Base-by-base conservation (phyloP, 2,888 invertebrate genomes). In the Brachypterus glaber region DNA sequence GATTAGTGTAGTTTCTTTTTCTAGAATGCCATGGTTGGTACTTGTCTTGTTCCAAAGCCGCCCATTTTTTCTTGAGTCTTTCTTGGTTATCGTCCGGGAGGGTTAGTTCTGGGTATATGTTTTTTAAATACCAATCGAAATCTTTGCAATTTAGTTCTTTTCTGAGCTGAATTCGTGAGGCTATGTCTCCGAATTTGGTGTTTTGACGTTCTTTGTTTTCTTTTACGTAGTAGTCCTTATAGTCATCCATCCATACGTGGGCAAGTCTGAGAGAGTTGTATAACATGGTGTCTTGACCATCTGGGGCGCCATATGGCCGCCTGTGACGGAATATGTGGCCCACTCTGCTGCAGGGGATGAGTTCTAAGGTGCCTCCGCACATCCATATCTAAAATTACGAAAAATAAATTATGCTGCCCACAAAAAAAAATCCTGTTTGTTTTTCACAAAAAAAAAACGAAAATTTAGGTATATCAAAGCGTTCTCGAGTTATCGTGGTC, bases 181-280 rank as follows among this genome's bases (percentile, higher is more conserved):
- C 73, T 13, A 97, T 70, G 60, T 96, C 86, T 0, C 96, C 97
- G 48, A 77, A 83, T 27, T 74, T 65, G 7, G 77, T 62, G 17
- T 71, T 64, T 14, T 72, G 72, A 0, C 72, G 71, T 2, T 76
- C 72, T 3, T 82, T 79, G n/a, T 79, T 75, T 26, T 74, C 71
- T 43, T 75, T 71, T 43, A 82, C 73, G 43, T 80, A 92, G 58
- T 86, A 80, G 46, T 86, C 77, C 80, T 82, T 83, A 60, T 85
- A 97, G 30, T 91, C 82, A 59, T 97, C 97, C 84, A 98, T 81
- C 97, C 97, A 98, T 0, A 97, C 96, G 53, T 85, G 73, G 0
- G 95, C 97, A 48, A 95, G 80, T 3, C 97, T 72, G 53, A 96
- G 71, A 0, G 95, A 93, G 67, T 98, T 98, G 46, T 79, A 77